A percentile compares a stretch with the other conserved stretches of the same genome.
Conservation (phyloP, 2,113 vertebrate species). For the Burhinus oedicnemus region DNA sequence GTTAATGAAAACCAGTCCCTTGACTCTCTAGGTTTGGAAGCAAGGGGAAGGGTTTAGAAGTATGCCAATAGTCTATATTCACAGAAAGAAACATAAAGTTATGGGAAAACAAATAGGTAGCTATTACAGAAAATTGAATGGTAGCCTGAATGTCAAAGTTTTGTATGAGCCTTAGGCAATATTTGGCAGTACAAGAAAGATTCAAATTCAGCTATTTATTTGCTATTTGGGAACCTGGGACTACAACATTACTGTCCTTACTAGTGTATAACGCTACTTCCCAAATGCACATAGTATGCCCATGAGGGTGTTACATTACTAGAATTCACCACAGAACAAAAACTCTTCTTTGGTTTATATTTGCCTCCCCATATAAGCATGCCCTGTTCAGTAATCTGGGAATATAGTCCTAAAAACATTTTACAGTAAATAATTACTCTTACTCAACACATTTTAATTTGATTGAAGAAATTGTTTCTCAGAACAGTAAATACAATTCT, state of each 20-base stretch:
- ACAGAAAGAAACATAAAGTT: neutral
- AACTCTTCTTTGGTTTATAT: neutral
- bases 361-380: neutral
- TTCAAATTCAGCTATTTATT: neutral
- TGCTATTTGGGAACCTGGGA: neutral
- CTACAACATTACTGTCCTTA: neutral
- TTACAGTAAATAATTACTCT: neutral
- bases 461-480: neutral
- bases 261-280: neutral
- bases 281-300: neutral
- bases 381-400: neutral
- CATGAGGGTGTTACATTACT: neutral
- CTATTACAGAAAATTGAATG: neutral
- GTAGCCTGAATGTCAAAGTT: neutral
- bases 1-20: neutral
- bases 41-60: neutral
- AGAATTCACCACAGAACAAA: neutral
- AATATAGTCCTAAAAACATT: neutral
- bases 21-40: neutral
- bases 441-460: neutral
- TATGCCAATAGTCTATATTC: neutral
- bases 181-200: neutral
- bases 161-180: neutral
- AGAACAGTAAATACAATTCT: neutral
- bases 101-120: neutral